These are phyloP conservation scores for Tragelaphus strepsiceros DNA, from an alignment of 2,113 vertebrate genomes.

Conservation along the genomic window DNA sequence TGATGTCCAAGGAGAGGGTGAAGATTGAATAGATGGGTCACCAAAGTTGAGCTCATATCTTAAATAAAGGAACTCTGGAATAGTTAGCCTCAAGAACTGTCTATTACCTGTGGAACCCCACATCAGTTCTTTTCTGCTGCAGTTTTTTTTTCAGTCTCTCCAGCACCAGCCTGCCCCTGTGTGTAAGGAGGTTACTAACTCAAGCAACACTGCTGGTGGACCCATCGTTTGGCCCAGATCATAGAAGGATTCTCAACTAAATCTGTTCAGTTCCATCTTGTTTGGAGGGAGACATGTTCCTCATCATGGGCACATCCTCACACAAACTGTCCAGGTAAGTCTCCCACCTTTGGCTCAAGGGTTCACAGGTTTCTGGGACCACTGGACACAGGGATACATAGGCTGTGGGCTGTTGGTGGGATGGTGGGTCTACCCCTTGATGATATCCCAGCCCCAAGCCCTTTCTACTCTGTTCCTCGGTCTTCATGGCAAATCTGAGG, in stretches of 20 bases:
- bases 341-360: background rate
- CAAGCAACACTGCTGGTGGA: background rate
- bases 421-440: background rate
- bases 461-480: background rate
- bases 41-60: background rate
- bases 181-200: background rate
- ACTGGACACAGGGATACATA: background rate
- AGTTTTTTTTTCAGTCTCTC: background rate
- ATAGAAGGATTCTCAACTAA: background rate
- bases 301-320: background rate
- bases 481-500: background rate
- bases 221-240: background rate
- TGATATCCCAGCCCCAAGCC: background rate
- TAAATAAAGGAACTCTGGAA: background rate
- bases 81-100: background rate
- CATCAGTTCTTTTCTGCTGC: background rate
- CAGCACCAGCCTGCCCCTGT: background rate
- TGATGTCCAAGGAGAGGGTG: background rate
- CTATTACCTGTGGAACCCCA: background rate
- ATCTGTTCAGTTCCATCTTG: background rate
- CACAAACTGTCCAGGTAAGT: background rate
- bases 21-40: background rate
- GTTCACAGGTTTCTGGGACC: background rate
- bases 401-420: background rate
- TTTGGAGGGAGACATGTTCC: background rate